Percentiles rank a stretch among this genome's conserved stretches.
Conservation (phyloP, 1,140 invertebrate genomes). For the Cherax quadricarinatus region DNA sequence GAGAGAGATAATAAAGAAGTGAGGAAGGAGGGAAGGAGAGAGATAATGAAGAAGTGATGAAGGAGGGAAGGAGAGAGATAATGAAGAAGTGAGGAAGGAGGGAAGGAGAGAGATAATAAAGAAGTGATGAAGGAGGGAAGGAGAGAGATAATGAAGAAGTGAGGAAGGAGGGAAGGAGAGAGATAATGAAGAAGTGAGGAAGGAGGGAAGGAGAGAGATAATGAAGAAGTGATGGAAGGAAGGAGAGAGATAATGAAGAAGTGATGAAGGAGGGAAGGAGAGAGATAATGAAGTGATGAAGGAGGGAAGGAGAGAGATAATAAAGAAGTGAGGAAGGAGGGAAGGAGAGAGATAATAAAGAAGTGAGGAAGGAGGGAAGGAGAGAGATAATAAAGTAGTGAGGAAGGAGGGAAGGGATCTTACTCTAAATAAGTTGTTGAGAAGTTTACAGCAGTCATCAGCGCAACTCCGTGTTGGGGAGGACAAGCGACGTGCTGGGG, state of each 20-base stretch:
- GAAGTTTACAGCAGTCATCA: neutral
- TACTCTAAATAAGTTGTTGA: neutral
- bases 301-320: neutral
- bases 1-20: neutral
- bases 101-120: neutral
- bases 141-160: too few relatives aligned
- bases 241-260: neutral
- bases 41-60: neutral
- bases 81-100: neutral
- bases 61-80: neutral
- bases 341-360: too few relatives aligned
- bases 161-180: too few relatives aligned
- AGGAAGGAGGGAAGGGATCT: too few relatives aligned
- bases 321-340: neutral
- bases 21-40: neutral
- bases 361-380: neutral
- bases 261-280: neutral
- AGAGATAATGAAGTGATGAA: neutral
- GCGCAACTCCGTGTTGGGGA: neutral
- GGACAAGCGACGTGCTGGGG: neutral
- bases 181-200: too few relatives aligned
- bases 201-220: neutral
- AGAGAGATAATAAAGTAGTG: neutral
- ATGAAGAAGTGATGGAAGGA: neutral
- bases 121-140: too few relatives aligned